A percentile compares a stretch with the other conserved stretches of the same genome.
Conservation (phyloP, 2,113 vertebrate species). For the Leuciscus idus region DNA sequence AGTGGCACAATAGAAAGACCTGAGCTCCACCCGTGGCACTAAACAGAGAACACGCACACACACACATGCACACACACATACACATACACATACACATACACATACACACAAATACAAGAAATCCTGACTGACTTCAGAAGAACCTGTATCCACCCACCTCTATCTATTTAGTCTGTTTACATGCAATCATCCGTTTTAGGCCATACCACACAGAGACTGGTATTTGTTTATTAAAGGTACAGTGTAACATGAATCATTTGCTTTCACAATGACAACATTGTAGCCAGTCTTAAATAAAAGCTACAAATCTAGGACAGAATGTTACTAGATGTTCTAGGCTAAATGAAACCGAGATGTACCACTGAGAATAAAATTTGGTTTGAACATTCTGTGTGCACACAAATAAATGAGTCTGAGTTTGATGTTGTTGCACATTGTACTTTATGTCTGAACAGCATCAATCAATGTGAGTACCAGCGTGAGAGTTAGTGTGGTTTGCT, state of each 20-base stretch:
- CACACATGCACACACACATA: not conserved
- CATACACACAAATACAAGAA: not conserved
- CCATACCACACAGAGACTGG: not conserved
- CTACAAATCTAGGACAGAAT: not conserved
- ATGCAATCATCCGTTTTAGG: not conserved
- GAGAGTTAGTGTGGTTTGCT: not conserved
- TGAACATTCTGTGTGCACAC: not conserved
- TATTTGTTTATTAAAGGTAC: constrained; percentile 17
- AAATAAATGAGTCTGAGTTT: not conserved
- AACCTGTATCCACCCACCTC: not conserved
- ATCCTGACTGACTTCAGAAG: not conserved
- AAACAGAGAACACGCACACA: not conserved
- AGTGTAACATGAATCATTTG: constrained; percentile 15
- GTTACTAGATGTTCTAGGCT: not conserved
- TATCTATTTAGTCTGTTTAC: constrained; percentile 11
- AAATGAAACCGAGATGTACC: not conserved
- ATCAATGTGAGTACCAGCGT: too few relatives aligned
- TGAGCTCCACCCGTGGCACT: not conserved
- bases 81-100: not conserved
- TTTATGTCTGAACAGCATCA: too few relatives aligned
- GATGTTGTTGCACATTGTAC: not conserved
- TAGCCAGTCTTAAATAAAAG: not conserved
- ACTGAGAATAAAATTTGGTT: not conserved
- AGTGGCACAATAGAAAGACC: not conserved
- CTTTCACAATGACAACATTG: not conserved